Percentiles rank a stretch among this genome's conserved stretches.
Evolutionary conservation across 2,888 invertebrate genomes (phyloP).

Genomic region (Diplolepis rosae): DNA sequence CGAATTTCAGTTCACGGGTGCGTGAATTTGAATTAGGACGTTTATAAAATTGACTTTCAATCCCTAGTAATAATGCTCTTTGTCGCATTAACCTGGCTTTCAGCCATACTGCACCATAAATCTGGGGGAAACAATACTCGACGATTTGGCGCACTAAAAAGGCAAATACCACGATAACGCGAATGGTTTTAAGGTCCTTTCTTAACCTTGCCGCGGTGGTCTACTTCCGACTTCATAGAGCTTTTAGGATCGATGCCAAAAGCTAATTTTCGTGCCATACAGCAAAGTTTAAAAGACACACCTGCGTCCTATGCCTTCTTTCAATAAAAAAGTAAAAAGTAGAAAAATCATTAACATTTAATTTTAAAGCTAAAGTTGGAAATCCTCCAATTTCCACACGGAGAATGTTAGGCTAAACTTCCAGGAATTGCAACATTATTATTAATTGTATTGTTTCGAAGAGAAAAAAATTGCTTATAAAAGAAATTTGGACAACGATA

Average conservation of each 20-base stretch:
- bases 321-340: not conserved
- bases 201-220: slow-evolving; percentile 33
- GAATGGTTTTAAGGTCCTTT: slow-evolving; percentile 35
- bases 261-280: slow-evolving; percentile 55
- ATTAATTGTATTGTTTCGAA: too few relatives aligned
- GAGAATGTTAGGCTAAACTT: too few relatives aligned
- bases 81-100: slow-evolving; percentile 64
- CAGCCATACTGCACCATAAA: slow-evolving; percentile 64
- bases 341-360: too few relatives aligned
- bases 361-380: too few relatives aligned
- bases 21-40: too few relatives aligned
- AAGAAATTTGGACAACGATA: too few relatives aligned
- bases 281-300: slow-evolving; percentile 37
- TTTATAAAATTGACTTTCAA: too few relatives aligned
- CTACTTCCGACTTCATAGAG: slow-evolving; percentile 46
- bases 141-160: slow-evolving; percentile 37
- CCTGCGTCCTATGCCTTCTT: not conserved
- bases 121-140: slow-evolving; percentile 56
- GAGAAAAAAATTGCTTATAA: too few relatives aligned
- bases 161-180: slow-evolving; percentile 45
- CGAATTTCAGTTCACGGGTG: too few relatives aligned
- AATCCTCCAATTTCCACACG: too few relatives aligned
- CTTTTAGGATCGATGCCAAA: slow-evolving; percentile 58
- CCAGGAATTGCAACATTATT: too few relatives aligned
- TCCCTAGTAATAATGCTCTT: too few relatives aligned